Percentiles rank a stretch among this genome's conserved stretches.
phyloP scores from a whole-genome alignment of 1,140 invertebrate species.

The Trichonephila clavata region DNA sequence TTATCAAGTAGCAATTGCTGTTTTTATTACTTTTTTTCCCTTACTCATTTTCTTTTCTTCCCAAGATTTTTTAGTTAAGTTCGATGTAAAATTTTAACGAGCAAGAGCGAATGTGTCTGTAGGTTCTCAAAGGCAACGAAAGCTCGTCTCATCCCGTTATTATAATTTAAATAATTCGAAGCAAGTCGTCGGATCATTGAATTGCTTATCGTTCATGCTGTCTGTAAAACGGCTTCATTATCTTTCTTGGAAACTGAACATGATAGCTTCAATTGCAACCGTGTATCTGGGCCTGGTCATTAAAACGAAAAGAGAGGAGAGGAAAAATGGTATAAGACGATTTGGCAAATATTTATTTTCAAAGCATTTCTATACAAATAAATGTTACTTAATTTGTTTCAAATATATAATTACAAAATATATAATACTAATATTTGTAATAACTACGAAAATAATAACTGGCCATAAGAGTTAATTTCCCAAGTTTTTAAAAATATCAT shows the following conservation, averaged over 20 bases:
- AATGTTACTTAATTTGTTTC: neutral
- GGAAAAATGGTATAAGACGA: neutral
- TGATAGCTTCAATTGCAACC: slow-evolving; percentile 22
- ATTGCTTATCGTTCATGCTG: slow-evolving; percentile 44
- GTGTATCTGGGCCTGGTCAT: neutral
- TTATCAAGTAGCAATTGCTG: slow-evolving; percentile 26
- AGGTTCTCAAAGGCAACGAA: neutral
- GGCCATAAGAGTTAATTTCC: no score
- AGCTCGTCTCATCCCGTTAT: neutral
- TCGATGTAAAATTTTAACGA: slow-evolving; percentile 58
- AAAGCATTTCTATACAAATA: neutral
- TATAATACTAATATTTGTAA: no score
- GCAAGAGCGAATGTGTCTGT: neutral
- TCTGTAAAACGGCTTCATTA: slow-evolving; percentile 56
- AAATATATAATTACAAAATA: no score
- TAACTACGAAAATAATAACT: no score
- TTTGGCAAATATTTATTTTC: neutral
- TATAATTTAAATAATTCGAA: slow-evolving; percentile 58
- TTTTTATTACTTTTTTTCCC: slow-evolving; percentile 39
- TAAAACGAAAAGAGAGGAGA: neutral
- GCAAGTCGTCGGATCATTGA: slow-evolving; percentile 45
- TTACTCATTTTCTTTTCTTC: neutral
- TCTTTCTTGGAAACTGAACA: slow-evolving; percentile 5
- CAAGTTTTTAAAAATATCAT: no score
- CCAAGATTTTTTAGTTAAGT: slow-evolving; percentile 23